Evolutionary conservation across 2,888 invertebrate species (phyloP).

Genomic region (Macaria liturata): DNA sequence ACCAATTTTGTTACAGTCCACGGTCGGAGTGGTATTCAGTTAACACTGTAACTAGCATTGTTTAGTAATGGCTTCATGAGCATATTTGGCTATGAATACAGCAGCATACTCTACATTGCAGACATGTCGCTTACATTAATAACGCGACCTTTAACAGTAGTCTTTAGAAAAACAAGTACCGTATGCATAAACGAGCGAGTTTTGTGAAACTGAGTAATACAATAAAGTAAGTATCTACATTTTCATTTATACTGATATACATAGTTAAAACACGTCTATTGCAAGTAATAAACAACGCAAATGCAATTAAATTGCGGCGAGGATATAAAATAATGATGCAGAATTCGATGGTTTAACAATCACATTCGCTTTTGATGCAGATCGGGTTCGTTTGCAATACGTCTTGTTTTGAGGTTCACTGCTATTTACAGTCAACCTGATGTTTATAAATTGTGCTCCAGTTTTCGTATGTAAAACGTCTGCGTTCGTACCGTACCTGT

Average conservation of each 20-base stretch:
- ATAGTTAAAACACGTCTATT: no score
- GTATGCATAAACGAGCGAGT: no score
- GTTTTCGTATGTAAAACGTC: constrained; percentile 5
- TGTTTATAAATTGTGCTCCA: constrained; percentile 16
- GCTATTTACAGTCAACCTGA: constrained; percentile 37
- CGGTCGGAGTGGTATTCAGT: constrained; percentile 5
- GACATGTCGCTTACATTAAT: no score
- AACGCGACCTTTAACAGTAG: no score
- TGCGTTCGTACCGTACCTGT: no score
- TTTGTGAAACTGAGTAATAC: no score
- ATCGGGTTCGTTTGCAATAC: constrained; percentile 37
- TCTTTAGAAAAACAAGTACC: no score
- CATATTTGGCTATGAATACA: constrained; percentile 5
- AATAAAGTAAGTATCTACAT: no score
- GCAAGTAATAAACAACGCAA: constrained; percentile 1
- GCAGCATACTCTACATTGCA: no score
- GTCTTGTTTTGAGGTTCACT: constrained; percentile 45
- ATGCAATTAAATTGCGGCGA: constrained; percentile 14
- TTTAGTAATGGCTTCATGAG: not conserved
- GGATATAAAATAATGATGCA: constrained; percentile 22
- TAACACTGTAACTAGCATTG: not conserved
- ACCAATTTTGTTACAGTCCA: constrained; percentile 10
- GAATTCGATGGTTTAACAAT: constrained; percentile 28
- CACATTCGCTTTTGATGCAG: constrained; percentile 45
- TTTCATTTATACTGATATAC: no score